Evolutionary conservation across 2,888 invertebrate species (phyloP), one percentile per base, ranked within the genome.

Genomic region (Ornithoptera alexandrae): DNA sequence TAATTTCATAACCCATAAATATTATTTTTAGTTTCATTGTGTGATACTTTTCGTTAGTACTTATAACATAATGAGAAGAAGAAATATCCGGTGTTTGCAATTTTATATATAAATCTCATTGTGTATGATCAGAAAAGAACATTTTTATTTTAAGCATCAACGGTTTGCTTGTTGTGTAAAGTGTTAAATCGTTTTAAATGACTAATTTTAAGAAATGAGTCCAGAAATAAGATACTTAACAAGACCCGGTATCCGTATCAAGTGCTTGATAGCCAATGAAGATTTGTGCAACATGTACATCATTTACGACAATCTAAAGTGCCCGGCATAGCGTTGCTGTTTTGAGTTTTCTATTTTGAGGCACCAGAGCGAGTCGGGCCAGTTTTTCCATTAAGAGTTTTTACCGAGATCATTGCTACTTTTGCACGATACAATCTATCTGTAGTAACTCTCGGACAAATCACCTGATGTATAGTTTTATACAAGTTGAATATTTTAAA

Each of bases 321-420:
- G 78, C 65, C 53, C 81, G 77, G 75, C 77, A 76, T 80, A 74
- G 77, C 75, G 79, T 78, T 79, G 73, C 78, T 77, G 78, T 79
- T 81, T 82, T 79, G 78, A 81, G 79, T 84, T 73, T 85, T 85
- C 86, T 88, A 87, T 88, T 89, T 88, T 77, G 81, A 86, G 77
- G 79, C 82, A 82, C 72, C 83, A 82, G 80, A 86, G 78, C 88
- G 84, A 76, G 78, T 76, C 84, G 77, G 76, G 74, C 76, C 76
- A 74, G 72, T 79, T 80, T 53, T 79, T 78, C 81, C 85, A 85
- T 88, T 85, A 87, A 84, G 80, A 81, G 82, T 89, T 90, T 89
- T 89, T 87, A 77, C 82, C 69, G 79, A 80, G 79, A 81, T 81
- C 77, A 77, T 77, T 78, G 79, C 77, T 80, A 79, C 79, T 80